Evolutionary conservation across 2,888 invertebrate species (phyloP).

Genomic region (Ischnus inquisitorius): DNA sequence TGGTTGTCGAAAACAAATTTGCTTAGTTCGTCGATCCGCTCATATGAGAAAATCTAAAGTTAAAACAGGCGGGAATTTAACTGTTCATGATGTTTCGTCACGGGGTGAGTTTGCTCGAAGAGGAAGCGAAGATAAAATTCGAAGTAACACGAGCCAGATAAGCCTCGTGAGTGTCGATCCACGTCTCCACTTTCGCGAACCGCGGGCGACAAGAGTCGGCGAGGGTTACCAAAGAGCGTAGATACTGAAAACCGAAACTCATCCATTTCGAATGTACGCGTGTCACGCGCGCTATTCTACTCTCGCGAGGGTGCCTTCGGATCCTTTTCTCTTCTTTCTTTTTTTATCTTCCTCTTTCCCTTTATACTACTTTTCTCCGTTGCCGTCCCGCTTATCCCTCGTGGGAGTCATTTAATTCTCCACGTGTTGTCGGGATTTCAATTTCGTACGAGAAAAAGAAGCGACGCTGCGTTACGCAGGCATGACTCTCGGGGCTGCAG

Average conservation of each 20-base stretch:
- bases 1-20: no score
- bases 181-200: slow-evolving; percentile 58
- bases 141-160: slow-evolving; percentile 63
- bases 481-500: slow-evolving; percentile 55
- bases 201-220: slow-evolving; percentile 36
- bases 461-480: slow-evolving; percentile 47
- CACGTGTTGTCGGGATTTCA: slow-evolving; percentile 70
- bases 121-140: slow-evolving; percentile 32
- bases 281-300: slow-evolving; percentile 62
- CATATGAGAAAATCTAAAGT: no score
- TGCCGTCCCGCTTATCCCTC: slow-evolving; percentile 66
- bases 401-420: slow-evolving; percentile 72
- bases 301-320: slow-evolving; percentile 48
- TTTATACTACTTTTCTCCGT: slow-evolving; percentile 8
- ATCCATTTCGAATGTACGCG: slow-evolving; percentile 70
- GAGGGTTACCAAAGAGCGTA: slow-evolving; percentile 47
- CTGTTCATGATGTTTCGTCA: slow-evolving; percentile 12
- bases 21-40: no score
- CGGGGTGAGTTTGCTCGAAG: slow-evolving; percentile 13
- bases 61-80: not conserved
- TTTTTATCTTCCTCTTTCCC: slow-evolving; percentile 24
- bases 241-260: slow-evolving; percentile 67
- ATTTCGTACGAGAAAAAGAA: slow-evolving; percentile 64
- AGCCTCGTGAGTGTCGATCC: slow-evolving; percentile 67
- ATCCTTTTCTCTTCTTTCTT: slow-evolving; percentile 41